Conservation (phyloP, 2,113 vertebrate genomes). For the Thryonomys swinderianus region DNA sequence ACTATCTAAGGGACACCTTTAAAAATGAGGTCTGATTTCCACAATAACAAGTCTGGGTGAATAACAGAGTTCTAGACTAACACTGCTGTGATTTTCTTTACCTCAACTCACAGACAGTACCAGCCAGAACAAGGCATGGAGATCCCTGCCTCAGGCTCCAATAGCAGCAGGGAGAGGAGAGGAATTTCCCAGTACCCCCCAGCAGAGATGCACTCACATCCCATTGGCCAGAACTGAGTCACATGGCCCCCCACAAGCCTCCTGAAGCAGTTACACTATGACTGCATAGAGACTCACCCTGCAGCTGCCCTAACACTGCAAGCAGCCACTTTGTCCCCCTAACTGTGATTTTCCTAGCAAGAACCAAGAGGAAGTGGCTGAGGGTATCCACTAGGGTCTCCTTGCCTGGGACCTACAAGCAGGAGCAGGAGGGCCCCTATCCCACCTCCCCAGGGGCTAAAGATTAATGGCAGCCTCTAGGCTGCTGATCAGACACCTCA, state of each 20-base stretch:
- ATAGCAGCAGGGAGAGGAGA: background rate
- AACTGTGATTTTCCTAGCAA: background rate
- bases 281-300: accelerated
- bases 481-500: too few relatives aligned
- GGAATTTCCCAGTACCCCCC: background rate
- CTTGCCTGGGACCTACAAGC: background rate
- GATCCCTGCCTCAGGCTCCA: background rate
- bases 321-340: too few relatives aligned
- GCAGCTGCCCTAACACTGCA: too few relatives aligned
- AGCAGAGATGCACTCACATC: background rate
- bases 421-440: too few relatives aligned
- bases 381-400: too few relatives aligned
- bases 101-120: background rate
- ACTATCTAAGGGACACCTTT: background rate
- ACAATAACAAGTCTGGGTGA: background rate
- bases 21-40: background rate
- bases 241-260: background rate
- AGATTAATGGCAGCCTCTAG: background rate
- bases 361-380: background rate
- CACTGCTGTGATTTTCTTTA: background rate
- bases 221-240: background rate
- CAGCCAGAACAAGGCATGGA: too few relatives aligned
- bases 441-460: background rate
- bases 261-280: accelerated
- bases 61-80: background rate